Base-by-base conservation (phyloP, 2,113 vertebrate genomes). In the Alces alces region DNA sequence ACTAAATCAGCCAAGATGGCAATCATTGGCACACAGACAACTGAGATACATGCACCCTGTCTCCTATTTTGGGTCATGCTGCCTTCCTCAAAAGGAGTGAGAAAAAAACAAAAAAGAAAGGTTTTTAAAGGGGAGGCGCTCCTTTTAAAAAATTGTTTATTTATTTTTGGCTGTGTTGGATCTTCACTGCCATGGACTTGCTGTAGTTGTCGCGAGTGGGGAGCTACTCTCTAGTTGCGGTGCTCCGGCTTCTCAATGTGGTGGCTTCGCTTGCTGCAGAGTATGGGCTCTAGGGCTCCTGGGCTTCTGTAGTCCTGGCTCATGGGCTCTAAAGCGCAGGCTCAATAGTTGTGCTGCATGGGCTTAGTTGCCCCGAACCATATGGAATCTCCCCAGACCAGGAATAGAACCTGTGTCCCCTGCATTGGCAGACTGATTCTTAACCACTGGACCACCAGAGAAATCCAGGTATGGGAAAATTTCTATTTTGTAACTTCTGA, bases 181-280 rank as follows among this genome's bases (percentile, higher is more conserved):
- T 76, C 70, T 76, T 43, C 12, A 1, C 7, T 27, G 12, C 23
- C 0, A 6, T 0, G 7, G 36, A 27, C 23, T 43, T 43, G 14
- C 70, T 76, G 12, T 76, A 43, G 39, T 0, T 43, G 36, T 76
- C 36, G 11, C 0, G 70, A 23, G 36, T 73, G 3, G 70, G 70
- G 66, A 36, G 19, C 66, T 39, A 3, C 66, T 39, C 11, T 25
- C 21, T 39, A 13, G 36, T 13, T 39, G 6, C 2, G 1, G 12
- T 76, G 70, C 36, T 76, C 23, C 5, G 3, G 70, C 23, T 43
- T 76, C 39, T 43, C 23, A 4, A 7, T 43, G 12, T 0, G 1
- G 70, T 43, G 39, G 70, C 39, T 27, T 43, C 70, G 14, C 39
- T 70, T 70, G 70, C 36, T 25, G 12, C 39, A 43, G 23, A 76